Evolutionary conservation across 2,888 invertebrate genomes (phyloP).

Genomic region (Drosophila peninsularis): DNA sequence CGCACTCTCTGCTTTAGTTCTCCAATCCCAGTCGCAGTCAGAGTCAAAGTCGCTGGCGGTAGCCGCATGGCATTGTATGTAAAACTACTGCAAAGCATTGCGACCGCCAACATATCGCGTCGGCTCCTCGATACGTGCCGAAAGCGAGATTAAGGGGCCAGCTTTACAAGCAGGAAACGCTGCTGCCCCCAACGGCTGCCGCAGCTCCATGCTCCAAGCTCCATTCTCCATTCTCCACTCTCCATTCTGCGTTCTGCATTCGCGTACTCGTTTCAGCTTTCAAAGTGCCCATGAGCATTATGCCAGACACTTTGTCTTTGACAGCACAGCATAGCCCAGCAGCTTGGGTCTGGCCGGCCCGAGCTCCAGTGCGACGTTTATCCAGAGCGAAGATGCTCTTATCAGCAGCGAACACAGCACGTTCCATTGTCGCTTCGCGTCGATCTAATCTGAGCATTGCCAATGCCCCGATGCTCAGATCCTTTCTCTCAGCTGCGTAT

Average conservation of each 20-base stretch:
- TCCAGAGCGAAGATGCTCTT: conserved; percentile 60
- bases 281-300: conserved; percentile 74
- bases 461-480: conserved; percentile 25
- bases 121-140: conserved; percentile 64
- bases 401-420: conserved; percentile 70
- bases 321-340: conserved; percentile 47
- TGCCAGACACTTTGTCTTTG: conserved; percentile 78
- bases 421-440: conserved; percentile 71
- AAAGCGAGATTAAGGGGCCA: conserved; percentile 72
- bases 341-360: background rate
- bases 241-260: conserved; percentile 15
- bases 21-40: conserved; percentile 7
- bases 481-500: conserved; percentile 39
- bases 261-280: conserved; percentile 68
- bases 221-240: conserved; percentile 5
- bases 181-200: conserved; percentile 24
- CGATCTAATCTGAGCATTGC: conserved; percentile 62
- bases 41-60: conserved; percentile 39
- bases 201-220: background rate
- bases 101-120: conserved; percentile 64
- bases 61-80: conserved; percentile 73
- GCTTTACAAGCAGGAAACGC: conserved; percentile 75
- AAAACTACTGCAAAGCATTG: conserved; percentile 69
- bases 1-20: background rate
- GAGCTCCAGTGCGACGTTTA: conserved; percentile 35